A percentile compares a stretch with the other conserved stretches of the same genome.
Conservation (phyloP, 2,113 vertebrate species). For the Cynoglossus semilaevis region DNA sequence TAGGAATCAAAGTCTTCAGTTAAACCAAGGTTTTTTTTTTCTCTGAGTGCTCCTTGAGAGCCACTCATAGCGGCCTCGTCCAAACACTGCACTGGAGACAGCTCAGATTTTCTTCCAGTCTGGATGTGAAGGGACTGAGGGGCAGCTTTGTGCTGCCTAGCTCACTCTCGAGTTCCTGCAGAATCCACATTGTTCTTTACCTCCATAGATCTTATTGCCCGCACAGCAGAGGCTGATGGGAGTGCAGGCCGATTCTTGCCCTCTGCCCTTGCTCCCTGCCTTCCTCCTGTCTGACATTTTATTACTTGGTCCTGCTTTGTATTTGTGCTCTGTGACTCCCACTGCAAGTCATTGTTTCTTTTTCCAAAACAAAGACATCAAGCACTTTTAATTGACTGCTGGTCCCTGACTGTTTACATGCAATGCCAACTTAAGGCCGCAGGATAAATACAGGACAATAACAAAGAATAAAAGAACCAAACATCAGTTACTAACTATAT, state of each 20-base stretch:
- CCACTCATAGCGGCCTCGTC: no score
- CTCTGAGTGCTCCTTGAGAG: no score
- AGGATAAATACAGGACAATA: no score
- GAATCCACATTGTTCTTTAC: conserved; percentile 7
- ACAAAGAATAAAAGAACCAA: no score
- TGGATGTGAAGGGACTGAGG: no score
- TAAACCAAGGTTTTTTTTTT: no score
- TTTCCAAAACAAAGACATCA: background rate
- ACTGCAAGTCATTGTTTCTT: background rate
- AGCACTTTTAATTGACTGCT: background rate
- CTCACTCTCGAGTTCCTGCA: conserved; percentile 23
- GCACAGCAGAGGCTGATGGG: conserved; percentile 26
- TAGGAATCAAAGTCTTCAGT: no score
- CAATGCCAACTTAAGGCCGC: no score
- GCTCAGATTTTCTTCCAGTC: conserved; percentile 23
- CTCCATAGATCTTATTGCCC: conserved; percentile 17
- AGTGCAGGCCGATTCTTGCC: background rate
- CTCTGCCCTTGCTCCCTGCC: conserved; percentile 1
- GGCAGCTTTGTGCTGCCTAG: background rate
- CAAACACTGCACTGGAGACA: background rate
- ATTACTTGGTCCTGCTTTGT: background rate
- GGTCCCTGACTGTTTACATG: no score
- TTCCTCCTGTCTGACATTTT: conserved; percentile 13
- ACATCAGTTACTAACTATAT: no score
- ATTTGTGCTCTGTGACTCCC: background rate